These are phyloP conservation scores for Xanthorhoe designata DNA, from an alignment of 2,888 invertebrate genomes.

Conservation along the genomic window DNA sequence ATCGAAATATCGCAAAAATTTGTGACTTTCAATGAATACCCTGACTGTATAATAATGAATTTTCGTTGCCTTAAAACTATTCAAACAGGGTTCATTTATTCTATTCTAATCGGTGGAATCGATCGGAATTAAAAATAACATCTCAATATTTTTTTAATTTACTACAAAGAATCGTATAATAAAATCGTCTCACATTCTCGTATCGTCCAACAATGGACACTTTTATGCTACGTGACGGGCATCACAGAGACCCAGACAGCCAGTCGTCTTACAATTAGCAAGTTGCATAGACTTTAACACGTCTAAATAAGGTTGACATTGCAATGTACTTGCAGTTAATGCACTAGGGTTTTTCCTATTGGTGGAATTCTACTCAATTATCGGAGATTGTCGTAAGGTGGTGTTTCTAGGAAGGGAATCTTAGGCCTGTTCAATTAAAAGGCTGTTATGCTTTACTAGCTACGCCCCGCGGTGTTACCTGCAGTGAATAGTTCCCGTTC, in stretches of 20 bases:
- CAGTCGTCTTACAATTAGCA: constrained; percentile 22
- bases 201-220: constrained; percentile 19
- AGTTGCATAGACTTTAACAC: constrained; percentile 14
- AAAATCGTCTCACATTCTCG: constrained; percentile 7
- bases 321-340: constrained; percentile 12
- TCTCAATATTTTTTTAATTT: too few relatives aligned
- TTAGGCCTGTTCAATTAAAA: too few relatives aligned
- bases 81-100: too few relatives aligned
- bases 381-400: constrained; percentile 2
- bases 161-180: neutral
- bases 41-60: too few relatives aligned
- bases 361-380: constrained; percentile 10
- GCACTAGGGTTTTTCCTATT: constrained; percentile 20
- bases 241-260: constrained; percentile 27
- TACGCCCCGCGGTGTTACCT: too few relatives aligned
- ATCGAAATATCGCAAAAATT: neutral
- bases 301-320: constrained; percentile 13
- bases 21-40: too few relatives aligned
- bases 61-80: too few relatives aligned
- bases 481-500: too few relatives aligned
- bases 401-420: neutral
- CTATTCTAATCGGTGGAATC: too few relatives aligned
- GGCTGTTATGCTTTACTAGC: neutral
- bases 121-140: too few relatives aligned
- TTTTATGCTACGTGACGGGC: constrained; percentile 31